Conservation (phyloP, 1,140 invertebrate genomes). For the Diabrotica virgifera region DNA sequence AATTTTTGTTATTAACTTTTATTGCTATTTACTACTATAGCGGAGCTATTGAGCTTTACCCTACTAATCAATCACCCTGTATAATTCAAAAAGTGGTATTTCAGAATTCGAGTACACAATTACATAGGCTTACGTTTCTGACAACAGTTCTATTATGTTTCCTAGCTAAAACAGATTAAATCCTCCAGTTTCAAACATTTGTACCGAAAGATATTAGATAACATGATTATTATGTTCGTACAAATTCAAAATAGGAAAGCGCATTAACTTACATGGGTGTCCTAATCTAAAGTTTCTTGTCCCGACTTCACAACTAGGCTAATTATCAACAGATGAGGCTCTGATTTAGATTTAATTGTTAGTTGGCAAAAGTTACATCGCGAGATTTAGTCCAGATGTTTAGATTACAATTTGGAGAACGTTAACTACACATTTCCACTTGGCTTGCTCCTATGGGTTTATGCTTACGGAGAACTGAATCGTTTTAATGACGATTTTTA, state of each 20-base stretch:
- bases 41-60: too few species aligned
- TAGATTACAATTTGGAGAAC: background rate
- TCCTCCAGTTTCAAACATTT: background rate
- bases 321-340: background rate
- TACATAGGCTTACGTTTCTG: too few species aligned
- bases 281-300: background rate
- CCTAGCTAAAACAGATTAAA: slow-evolving; percentile 1
- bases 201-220: background rate
- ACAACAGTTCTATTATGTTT: background rate
- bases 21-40: too few species aligned
- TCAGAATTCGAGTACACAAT: too few species aligned
- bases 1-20: too few species aligned
- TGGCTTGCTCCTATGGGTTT: too few species aligned
- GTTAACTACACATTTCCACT: too few species aligned
- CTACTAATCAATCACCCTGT: too few species aligned
- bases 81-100: too few species aligned
- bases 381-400: background rate
- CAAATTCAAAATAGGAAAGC: background rate
- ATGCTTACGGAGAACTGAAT: too few species aligned
- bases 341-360: background rate
- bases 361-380: background rate
- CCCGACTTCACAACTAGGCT: slow-evolving; percentile 1
- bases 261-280: background rate
- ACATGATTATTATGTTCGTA: background rate
- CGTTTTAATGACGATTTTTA: too few species aligned